Evolutionary conservation across 2,888 invertebrate species (phyloP).

Genomic region (Pyrochroa serraticornis): DNA sequence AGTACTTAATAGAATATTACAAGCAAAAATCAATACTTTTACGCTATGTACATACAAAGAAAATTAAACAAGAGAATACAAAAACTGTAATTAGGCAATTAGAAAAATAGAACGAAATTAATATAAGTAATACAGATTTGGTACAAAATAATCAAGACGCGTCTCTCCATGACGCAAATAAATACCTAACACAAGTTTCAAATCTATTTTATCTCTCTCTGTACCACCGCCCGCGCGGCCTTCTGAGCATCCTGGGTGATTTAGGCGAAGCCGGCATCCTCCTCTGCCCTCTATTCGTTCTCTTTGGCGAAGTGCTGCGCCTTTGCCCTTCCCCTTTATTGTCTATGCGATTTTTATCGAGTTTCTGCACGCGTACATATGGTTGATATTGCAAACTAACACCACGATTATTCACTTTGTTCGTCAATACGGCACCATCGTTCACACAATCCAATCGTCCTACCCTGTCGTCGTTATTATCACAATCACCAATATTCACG

Average conservation of each 20-base stretch:
- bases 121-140: conserved; percentile 40
- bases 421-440: conserved; percentile 42
- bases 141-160: conserved; percentile 43
- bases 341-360: conserved; percentile 57
- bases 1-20: background rate
- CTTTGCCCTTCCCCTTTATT: conserved; percentile 45
- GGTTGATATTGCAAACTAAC: conserved; percentile 59
- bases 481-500: conserved; percentile 30
- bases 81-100: conserved; percentile 14
- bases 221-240: conserved; percentile 56
- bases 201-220: conserved; percentile 52
- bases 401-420: conserved; percentile 47
- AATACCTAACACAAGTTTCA: conserved; percentile 12
- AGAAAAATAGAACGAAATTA: conserved; percentile 6
- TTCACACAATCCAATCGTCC: conserved; percentile 36
- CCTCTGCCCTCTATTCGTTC: conserved; percentile 37
- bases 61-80: conserved; percentile 13
- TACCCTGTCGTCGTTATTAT: conserved; percentile 30
- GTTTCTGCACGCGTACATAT: conserved; percentile 70
- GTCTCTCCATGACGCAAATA: conserved; percentile 7
- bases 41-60: conserved; percentile 11
- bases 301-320: conserved; percentile 28
- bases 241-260: conserved; percentile 54
- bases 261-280: conserved; percentile 52
- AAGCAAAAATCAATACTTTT: conserved; percentile 8